phyloP scores from a whole-genome alignment of 1,140 invertebrate species.

The Mycetomoellerius zeteki region DNA sequence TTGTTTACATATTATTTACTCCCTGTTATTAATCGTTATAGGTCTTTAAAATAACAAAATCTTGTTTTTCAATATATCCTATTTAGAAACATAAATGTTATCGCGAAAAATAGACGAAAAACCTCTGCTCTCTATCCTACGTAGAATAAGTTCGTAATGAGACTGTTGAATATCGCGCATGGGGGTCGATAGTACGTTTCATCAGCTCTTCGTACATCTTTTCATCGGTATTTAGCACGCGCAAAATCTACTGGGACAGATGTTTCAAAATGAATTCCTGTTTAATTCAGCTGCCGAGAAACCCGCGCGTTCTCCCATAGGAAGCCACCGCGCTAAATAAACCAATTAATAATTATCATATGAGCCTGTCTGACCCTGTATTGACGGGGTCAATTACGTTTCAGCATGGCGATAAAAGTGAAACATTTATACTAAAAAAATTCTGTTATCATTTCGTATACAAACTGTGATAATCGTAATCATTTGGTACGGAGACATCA shows the following conservation, averaged over 20 bases:
- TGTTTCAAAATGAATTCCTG: slow-evolving; percentile 78
- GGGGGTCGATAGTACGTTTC: slow-evolving; percentile 32
- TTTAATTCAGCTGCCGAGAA: slow-evolving; percentile 73
- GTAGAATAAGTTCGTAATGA: neutral
- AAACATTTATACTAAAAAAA: neutral
- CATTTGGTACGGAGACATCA: neutral
- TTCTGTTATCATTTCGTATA: neutral
- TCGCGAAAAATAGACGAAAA: no score
- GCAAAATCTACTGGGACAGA: slow-evolving; percentile 59
- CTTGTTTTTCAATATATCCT: no score
- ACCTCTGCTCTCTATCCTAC: no score
- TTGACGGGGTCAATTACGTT: slow-evolving; percentile 1
- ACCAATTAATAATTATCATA: slow-evolving; percentile 76
- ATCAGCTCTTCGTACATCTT: slow-evolving; percentile 44
- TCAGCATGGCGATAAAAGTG: neutral
- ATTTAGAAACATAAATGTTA: no score
- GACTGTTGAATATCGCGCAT: neutral
- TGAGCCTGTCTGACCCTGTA: neutral
- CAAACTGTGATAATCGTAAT: neutral
- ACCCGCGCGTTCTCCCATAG: neutral
- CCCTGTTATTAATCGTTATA: no score
- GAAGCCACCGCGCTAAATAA: slow-evolving; percentile 70
- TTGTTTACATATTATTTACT: no score
- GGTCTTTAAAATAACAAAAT: no score
- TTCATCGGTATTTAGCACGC: neutral